Conservation (phyloP, 2,888 invertebrate genomes). For the Eristalinus aeneus region DNA sequence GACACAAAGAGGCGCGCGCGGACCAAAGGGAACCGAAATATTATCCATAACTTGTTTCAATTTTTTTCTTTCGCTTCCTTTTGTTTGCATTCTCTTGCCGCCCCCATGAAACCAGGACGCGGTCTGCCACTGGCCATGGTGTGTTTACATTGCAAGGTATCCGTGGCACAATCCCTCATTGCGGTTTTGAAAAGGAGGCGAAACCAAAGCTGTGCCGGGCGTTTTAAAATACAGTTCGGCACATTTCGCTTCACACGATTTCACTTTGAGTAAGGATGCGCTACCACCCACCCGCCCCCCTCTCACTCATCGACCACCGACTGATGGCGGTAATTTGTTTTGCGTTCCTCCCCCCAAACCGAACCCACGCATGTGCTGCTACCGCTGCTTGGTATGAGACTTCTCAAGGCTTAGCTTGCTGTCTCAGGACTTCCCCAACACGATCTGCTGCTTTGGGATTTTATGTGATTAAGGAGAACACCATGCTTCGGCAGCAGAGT, state of each 20-base stretch:
- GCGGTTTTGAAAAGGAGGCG: constrained; percentile 16
- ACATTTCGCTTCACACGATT: constrained; percentile 68
- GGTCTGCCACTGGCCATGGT: constrained; percentile 49
- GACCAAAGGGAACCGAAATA: constrained; percentile 25
- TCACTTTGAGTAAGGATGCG: constrained; percentile 64
- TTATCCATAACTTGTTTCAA: constrained; percentile 9
- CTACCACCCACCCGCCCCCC: neutral
- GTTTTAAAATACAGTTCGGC: constrained; percentile 57
- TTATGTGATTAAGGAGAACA: constrained; percentile 63
- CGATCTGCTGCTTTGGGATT: constrained; percentile 54
- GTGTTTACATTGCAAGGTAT: constrained; percentile 52
- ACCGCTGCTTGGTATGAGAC: constrained; percentile 23
- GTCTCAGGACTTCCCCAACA: too few species aligned
- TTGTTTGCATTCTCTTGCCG: neutral
- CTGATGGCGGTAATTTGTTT: constrained; percentile 64
- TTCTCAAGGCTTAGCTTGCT: constrained; percentile 27
- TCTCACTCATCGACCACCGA: constrained; percentile 10
- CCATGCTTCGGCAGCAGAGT: neutral
- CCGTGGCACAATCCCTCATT: constrained; percentile 12
- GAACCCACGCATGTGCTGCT: neutral
- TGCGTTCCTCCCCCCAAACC: constrained; percentile 40
- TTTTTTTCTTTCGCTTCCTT: neutral
- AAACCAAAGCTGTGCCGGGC: constrained; percentile 9
- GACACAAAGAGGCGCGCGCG: neutral
- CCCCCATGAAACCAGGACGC: constrained; percentile 19